Evolutionary conservation across 2,888 invertebrate species (phyloP).

Genomic region (Yponomeuta cagnagella): DNA sequence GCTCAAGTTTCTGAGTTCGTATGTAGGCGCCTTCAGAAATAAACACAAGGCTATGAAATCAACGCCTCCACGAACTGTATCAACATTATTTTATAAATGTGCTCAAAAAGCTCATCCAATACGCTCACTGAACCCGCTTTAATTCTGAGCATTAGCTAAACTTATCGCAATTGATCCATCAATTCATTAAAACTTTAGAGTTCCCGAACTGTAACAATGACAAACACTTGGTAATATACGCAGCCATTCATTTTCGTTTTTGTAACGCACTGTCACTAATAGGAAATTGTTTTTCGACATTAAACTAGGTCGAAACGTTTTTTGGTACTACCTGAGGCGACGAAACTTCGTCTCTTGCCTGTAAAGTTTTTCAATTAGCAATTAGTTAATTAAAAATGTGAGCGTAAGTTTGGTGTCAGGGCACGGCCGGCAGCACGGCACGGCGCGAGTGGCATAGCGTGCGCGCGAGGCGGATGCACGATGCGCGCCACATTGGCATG

Average conservation of each 20-base stretch:
- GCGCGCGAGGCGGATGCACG: constrained; percentile 19
- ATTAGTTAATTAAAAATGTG: constrained; percentile 60
- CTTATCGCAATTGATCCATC: constrained; percentile 3
- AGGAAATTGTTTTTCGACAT: constrained; percentile 36
- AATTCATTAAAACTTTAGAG: constrained; percentile 2
- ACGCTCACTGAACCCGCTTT: constrained; percentile 1
- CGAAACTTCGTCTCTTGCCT: constrained; percentile 37
- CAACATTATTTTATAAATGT: not conserved
- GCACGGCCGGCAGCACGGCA: constrained; percentile 11
- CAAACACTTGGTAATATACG: constrained; percentile 1
- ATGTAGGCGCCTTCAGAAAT: too few species aligned
- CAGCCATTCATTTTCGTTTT: constrained; percentile 1
- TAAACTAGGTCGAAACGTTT: constrained; percentile 44
- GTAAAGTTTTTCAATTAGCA: constrained; percentile 63
- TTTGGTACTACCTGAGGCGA: constrained; percentile 39
- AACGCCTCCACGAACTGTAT: not conserved
- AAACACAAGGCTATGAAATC: not conserved
- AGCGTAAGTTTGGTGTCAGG: constrained; percentile 23
- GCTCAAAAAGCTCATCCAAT: not conserved
- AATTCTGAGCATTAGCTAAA: not conserved
- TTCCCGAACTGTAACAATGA: not conserved
- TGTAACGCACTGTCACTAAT: constrained; percentile 9
- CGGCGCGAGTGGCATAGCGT: constrained; percentile 26
- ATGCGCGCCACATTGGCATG: constrained; percentile 38
- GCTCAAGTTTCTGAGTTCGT: too few species aligned